Evolutionary conservation across 2,888 invertebrate genomes (phyloP), one percentile per base, ranked within the genome.

Genomic region (Pseudolycoriella hygida): DNA sequence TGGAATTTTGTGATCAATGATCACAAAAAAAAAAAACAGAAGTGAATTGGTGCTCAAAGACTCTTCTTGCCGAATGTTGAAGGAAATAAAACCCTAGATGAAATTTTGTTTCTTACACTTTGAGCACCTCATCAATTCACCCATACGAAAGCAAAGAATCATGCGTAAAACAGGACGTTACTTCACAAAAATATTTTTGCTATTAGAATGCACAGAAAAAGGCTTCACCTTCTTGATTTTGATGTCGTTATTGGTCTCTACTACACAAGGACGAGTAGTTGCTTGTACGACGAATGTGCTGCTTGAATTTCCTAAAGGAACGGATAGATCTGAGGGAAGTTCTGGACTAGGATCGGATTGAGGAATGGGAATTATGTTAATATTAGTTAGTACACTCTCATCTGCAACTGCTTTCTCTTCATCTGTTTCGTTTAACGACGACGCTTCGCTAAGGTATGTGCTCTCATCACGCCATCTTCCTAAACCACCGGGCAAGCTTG

Each of bases 401-500:
- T 52, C 48, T 50, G 49, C 8, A 49, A 51, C 48, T 50, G 49
- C 31, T 49, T 45, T 48, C 50, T 45, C 40, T 12, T 12, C 43
- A 30, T 44, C 38, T 39, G 40, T 18, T 19, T 3, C 12, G 38
- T 12, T 43, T 31, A 68, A 62, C 47, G 69, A n/a, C n/a, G n/a
- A n/a, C n/a, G 67, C 61, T 78, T 77, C 56, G 70, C 77, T 71
- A 55, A 85, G 67, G 57, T 83, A 84, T 43, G 85, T 83, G 58
- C 81, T 84, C 59, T 81, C 74, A 59, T 82, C 85, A 60, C 75
- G 76, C 84, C 84, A 85, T 59, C 80, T 78, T 61, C 81, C 81
- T 54, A 85, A 74, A 46, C 84, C 84, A 49, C 82, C 82, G 5
- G 85, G 85, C 51, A 85, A 67, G 63, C 81, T 80, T 57, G 80